These are phyloP conservation scores for Monochamus saltuarius DNA, from an alignment of 1,140 invertebrate genomes.

Conservation along the genomic window DNA sequence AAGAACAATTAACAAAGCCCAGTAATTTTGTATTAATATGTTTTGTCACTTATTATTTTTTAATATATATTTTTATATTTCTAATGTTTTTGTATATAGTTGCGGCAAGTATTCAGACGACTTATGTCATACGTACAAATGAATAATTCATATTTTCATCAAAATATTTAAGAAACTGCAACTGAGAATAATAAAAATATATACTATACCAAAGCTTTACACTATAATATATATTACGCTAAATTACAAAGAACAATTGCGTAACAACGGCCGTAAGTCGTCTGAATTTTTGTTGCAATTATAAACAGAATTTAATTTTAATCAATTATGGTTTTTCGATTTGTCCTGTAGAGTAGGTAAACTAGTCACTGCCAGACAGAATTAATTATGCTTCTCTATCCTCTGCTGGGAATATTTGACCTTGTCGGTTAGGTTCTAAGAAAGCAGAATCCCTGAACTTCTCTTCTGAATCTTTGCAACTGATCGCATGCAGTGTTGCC, in stretches of 20 bases:
- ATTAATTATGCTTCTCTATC: too few relatives aligned
- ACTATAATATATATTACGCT: neutral
- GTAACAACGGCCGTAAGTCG: neutral
- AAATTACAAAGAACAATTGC: neutral
- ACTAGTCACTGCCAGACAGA: too few relatives aligned
- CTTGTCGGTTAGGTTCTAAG: too few relatives aligned
- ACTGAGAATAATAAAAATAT: too few relatives aligned
- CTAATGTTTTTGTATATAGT: neutral
- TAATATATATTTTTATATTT: constrained; percentile 3
- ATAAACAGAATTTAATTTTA: constrained; percentile 4
- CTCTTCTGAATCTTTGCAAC: too few relatives aligned
- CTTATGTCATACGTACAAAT: too few relatives aligned
- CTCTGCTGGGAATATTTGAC: too few relatives aligned
- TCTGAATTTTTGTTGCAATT: neutral
- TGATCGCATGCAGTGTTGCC: too few relatives aligned
- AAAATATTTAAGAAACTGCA: too few relatives aligned
- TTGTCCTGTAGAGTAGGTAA: neutral
- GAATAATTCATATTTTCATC: too few relatives aligned
- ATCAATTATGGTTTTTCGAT: neutral
- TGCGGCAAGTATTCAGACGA: neutral
- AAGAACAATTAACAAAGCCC: constrained; percentile 58
- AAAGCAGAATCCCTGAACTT: too few relatives aligned
- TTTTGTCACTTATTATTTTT: constrained; percentile 9
- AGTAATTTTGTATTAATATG: constrained; percentile 3
- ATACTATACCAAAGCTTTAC: too few relatives aligned